Evolutionary conservation across 2,888 invertebrate species (phyloP), one percentile per base, ranked within the genome.

Genomic region (Dicyrtoma fusca): DNA sequence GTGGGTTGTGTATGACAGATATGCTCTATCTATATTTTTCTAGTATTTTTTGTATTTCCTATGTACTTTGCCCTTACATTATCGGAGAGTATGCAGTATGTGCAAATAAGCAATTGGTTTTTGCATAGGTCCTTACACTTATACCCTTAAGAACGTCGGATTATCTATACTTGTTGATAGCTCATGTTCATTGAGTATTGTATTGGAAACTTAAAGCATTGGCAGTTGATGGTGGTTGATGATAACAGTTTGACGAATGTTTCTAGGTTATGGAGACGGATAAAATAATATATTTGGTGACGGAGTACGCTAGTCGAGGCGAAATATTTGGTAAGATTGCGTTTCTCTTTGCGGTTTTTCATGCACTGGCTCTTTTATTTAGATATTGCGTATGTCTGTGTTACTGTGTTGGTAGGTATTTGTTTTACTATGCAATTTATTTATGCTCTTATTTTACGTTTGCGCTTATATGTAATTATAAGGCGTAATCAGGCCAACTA

Each of bases 261-360:
- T 87, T 87, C 47, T 86, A 95, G 95, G 95, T 98, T 82, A 97
- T 98, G 95, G 96, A 97, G 86, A 95, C 97, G 72, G 95, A 95
- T 84, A 94, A 94, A 84, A 95, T 96, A 92, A 92, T 98, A 83
- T 98, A 97, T 86, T 91, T 98, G 83, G 97, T 97, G 79, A 97
- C 96, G 74, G 98, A 98, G 85, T 97, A 95, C 84, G 97, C 97
- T 78, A 94, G 93, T 83, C 93, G 95, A 85, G 97, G 98, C 81
- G 97, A 98, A 87, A 94, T 98, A 85, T 98, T 97, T 86, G 95
- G 95, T 95, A 85, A 90, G 45, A 1, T 21, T 45, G 42, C 61
- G 61, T 26, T 61, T 61, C 14, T 34, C 2, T 34, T 59, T 25
- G n/a, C 14, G 26, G 17, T 61, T 34, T 13, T 14, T 25, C 23